Conservation (phyloP, 1,140 invertebrate genomes). For the Druon quercuslanigerum region DNA sequence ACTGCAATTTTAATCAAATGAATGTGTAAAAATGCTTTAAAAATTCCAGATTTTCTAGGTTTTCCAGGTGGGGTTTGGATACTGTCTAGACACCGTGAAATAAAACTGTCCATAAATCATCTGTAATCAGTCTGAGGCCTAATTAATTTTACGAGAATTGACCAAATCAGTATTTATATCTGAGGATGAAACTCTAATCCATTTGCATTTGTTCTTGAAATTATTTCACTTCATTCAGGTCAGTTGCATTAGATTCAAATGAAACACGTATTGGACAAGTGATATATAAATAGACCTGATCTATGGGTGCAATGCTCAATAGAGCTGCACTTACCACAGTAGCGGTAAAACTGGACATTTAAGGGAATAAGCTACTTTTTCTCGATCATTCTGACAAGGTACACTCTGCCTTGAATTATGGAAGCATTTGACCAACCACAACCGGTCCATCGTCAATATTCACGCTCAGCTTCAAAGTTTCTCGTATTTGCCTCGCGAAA, state of each 20-base stretch:
- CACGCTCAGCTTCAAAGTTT: slow-evolving; percentile 11
- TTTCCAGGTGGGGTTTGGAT: too few relatives aligned
- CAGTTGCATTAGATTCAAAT: not conserved
- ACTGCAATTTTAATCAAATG: too few relatives aligned
- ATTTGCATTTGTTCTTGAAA: not conserved
- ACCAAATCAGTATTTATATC: too few relatives aligned
- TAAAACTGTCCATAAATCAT: too few relatives aligned
- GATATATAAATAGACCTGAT: slow-evolving; percentile 51
- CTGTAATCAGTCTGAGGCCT: too few relatives aligned
- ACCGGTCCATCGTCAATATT: slow-evolving; percentile 17
- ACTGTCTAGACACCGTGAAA: too few relatives aligned
- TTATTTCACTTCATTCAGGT: not conserved
- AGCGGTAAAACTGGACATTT: slow-evolving; percentile 36
- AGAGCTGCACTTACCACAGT: slow-evolving; percentile 39
- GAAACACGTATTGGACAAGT: not conserved
- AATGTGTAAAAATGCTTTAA: too few relatives aligned
- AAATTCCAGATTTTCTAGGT: too few relatives aligned
- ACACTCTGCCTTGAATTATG: slow-evolving; percentile 12
- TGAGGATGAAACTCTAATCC: too few relatives aligned
- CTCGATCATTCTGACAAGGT: slow-evolving; percentile 42
- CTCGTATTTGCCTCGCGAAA: slow-evolving; percentile 1
- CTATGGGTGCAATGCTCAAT: slow-evolving; percentile 47
- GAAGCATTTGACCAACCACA: slow-evolving; percentile 4
- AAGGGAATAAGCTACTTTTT: slow-evolving; percentile 43
- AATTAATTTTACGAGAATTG: too few relatives aligned